phyloP scores from a whole-genome alignment of 2,888 invertebrate genomes.

The Lissocephala sabroskyi region DNA sequence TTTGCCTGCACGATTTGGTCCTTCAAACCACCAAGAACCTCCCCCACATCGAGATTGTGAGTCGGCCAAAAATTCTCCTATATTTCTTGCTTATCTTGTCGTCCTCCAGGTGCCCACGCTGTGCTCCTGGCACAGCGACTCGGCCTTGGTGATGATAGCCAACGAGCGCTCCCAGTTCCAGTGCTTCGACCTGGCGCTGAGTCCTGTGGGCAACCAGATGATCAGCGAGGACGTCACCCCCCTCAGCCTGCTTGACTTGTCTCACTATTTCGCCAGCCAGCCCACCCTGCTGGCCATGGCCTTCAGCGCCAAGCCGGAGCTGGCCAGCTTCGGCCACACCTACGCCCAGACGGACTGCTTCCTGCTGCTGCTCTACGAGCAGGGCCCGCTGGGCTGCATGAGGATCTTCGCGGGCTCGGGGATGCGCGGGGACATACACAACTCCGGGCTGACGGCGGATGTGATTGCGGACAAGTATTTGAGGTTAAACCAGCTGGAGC shows the following conservation, averaged over 20 bases:
- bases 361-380: slow-evolving; percentile 76
- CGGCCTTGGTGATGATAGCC: slow-evolving; percentile 79
- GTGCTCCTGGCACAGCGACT: slow-evolving; percentile 82
- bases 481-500: slow-evolving; percentile 77
- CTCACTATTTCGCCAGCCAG: slow-evolving; percentile 73
- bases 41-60: slow-evolving; percentile 84
- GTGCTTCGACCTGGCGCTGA: slow-evolving; percentile 82
- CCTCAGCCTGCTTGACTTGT: slow-evolving; percentile 78
- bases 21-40: slow-evolving; percentile 83
- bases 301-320: slow-evolving; percentile 76
- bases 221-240: slow-evolving; percentile 79
- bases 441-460: slow-evolving; percentile 75
- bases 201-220: slow-evolving; percentile 79
- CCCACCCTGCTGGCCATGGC: slow-evolving; percentile 75
- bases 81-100: no score
- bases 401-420: slow-evolving; percentile 74
- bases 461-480: slow-evolving; percentile 79
- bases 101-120: slow-evolving; percentile 78
- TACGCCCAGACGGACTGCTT: slow-evolving; percentile 74
- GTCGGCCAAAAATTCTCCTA: slow-evolving; percentile 56
- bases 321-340: slow-evolving; percentile 60
- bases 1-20: slow-evolving; percentile 84
- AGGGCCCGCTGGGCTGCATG: slow-evolving; percentile 77
- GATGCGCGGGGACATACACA: slow-evolving; percentile 72
- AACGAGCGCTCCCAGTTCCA: slow-evolving; percentile 83